Evolutionary conservation across 2,888 invertebrate species (phyloP).

Genomic region (Palloptera scutellata): DNA sequence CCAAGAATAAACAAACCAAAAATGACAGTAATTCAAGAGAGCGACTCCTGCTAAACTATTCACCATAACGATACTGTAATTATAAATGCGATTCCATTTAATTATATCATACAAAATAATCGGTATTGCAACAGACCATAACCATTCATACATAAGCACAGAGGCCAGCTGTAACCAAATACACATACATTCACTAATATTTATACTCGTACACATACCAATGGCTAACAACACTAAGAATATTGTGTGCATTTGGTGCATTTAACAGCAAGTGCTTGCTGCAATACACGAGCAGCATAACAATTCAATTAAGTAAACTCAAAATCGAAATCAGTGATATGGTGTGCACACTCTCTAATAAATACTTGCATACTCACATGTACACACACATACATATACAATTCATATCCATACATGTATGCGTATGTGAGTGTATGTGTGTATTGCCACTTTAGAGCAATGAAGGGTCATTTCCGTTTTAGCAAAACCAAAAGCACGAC

Average conservation of each 20-base stretch:
- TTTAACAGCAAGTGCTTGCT: not conserved
- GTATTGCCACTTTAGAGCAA: constrained; percentile 13
- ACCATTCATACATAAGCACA: not conserved
- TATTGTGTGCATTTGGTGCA: too few relatives aligned
- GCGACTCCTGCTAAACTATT: too few relatives aligned
- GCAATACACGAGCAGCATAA: constrained; percentile 10
- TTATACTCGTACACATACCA: not conserved
- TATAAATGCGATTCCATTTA: not conserved
- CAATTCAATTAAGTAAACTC: constrained; percentile 37
- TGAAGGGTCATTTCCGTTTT: constrained; percentile 11
- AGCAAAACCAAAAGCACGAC: constrained; percentile 12
- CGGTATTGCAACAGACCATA: not conserved
- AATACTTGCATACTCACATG: constrained; percentile 10
- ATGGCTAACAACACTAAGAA: too few relatives aligned
- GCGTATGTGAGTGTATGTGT: too few relatives aligned
- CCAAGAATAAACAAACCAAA: too few relatives aligned
- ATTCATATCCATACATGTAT: not conserved
- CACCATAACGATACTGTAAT: not conserved
- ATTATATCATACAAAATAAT: not conserved
- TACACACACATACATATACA: constrained; percentile 15
- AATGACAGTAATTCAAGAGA: too few relatives aligned
- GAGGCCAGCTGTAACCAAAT: not conserved
- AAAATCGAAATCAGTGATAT: constrained; percentile 25
- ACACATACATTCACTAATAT: not conserved
- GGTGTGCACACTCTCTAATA: constrained; percentile 36